Percentiles rank a stretch among this genome's conserved stretches.
phyloP scores from a whole-genome alignment of 2,797 vertebrate species.

The Diplodus sargus region DNA sequence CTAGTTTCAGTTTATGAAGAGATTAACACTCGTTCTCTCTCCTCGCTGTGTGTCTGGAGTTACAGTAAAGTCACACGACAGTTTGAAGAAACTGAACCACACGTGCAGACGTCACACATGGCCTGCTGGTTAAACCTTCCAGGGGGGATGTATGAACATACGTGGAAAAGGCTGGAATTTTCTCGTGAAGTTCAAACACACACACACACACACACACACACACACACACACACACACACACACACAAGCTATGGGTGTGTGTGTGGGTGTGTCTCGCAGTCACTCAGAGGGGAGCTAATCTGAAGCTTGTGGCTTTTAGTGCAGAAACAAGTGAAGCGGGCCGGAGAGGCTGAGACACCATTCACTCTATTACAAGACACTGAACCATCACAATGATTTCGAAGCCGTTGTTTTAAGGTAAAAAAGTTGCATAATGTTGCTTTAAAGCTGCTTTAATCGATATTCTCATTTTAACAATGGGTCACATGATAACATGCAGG shows the following conservation, averaged over 20 bases:
- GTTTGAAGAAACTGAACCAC: constrained; percentile 47
- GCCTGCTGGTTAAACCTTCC: constrained; percentile 26
- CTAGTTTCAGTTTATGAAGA: not conserved
- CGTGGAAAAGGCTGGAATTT: constrained; percentile 15
- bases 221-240: constrained; percentile 18
- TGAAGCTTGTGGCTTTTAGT: constrained; percentile 54
- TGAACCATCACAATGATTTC: too few relatives aligned
- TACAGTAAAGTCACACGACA: constrained; percentile 14
- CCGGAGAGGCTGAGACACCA: too few relatives aligned
- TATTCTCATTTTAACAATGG: not conserved
- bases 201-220: constrained; percentile 9
- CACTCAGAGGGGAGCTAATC: constrained; percentile 59
- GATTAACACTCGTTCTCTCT: constrained; percentile 25
- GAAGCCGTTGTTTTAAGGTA: too few relatives aligned
- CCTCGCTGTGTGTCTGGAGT: constrained; percentile 7
- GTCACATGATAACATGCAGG: not conserved
- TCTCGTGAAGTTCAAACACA: not conserved
- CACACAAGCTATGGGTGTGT: constrained; percentile 5
- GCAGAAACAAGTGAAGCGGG: too few relatives aligned
- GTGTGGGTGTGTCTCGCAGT: constrained; percentile 39
- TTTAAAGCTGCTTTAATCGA: too few relatives aligned
- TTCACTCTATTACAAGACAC: too few relatives aligned
- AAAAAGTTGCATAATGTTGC: too few relatives aligned
- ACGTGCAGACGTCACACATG: constrained; percentile 59
- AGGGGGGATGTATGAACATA: constrained; percentile 17